Evolutionary conservation across 2,888 invertebrate species (phyloP), one percentile per base, ranked within the genome.

Genomic region (Euspilapteryx auroguttella): DNA sequence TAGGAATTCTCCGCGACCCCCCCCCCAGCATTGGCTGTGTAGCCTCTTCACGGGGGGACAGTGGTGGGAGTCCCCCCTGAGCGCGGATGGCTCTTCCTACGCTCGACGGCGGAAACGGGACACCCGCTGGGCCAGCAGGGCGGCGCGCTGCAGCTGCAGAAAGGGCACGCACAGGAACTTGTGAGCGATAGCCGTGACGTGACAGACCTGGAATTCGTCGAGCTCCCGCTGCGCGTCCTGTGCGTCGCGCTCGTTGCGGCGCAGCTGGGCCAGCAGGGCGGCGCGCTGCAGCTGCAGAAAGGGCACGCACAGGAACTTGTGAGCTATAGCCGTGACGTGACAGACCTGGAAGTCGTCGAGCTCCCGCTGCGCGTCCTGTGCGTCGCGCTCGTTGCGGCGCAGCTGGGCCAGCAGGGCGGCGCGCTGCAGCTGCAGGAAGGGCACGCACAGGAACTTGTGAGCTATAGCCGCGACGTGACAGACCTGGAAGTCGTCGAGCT

Each of bases 141-240:
- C 90, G 41, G 89, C 89, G 42, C 85, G 81, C 77, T 96, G 96
- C 15, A 97, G 75, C 49, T 90, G 86, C 28, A 97, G 77, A 57
- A 96, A 97, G 29, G 97, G 96, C 32, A 97, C 79, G 62, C 94
- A 95, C 52, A 97, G 87, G 68, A 96, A 97, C 64, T 93, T 93
- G 71, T 97, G 94, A n/a, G n/a, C n/a, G n/a, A n/a, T n/a, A n/a
- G n/a, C n/a, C n/a, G n/a, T n/a, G n/a, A n/a, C n/a, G n/a, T n/a
- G n/a, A n/a, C n/a, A n/a, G n/a, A 80, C 87, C 54, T 85, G 85
- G 50, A 83, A 89, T 36, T 87, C 79, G 51, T 89, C 85, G 21
- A 90, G 69, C 48, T 89, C 89, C 41, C 82, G 81, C 36, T 84
- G 79, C 10, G 87, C 89, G 11, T 89, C 81, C 34, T 81, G 79